phyloP scores from a whole-genome alignment of 2,888 invertebrate species.

The Melanostoma scalare region DNA sequence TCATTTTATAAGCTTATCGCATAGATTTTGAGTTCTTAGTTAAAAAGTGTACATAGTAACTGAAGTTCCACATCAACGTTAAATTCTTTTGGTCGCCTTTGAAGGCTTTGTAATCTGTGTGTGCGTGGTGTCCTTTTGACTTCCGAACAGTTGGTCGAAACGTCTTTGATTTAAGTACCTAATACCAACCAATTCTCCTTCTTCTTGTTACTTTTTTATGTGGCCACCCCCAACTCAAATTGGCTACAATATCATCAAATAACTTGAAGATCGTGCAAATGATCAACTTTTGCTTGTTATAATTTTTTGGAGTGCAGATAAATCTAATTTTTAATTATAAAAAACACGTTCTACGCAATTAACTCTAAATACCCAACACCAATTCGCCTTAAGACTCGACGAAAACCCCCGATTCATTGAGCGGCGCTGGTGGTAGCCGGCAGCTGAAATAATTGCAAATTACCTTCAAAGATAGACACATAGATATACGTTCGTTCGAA shows the following conservation, averaged over 20 bases:
- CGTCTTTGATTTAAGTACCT: too few relatives aligned
- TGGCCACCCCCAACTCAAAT: conserved; percentile 2
- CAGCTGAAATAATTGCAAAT: conserved; percentile 46
- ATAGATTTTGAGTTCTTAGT: too few relatives aligned
- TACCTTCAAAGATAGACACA: conserved; percentile 1
- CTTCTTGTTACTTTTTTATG: too few relatives aligned
- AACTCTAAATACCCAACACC: conserved; percentile 20
- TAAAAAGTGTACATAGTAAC: too few relatives aligned
- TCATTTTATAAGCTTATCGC: too few relatives aligned
- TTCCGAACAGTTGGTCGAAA: too few relatives aligned
- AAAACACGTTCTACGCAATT: conserved; percentile 28
- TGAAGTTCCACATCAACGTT: too few relatives aligned
- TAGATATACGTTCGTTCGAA: background rate
- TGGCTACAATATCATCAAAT: background rate
- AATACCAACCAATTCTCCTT: too few relatives aligned
- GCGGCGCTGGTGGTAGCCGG: background rate
- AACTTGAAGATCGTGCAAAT: conserved; percentile 49
- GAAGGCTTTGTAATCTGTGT: too few relatives aligned
- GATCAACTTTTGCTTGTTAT: conserved; percentile 30
- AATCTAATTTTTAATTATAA: conserved; percentile 18
- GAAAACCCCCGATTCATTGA: conserved; percentile 15
- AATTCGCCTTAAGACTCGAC: conserved; percentile 9
- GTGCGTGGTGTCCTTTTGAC: too few relatives aligned
- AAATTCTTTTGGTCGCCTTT: too few relatives aligned
- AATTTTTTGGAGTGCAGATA: conserved; percentile 20